A percentile compares a stretch with the other conserved stretches of the same genome.
These are phyloP conservation scores for Piprites chloris DNA, from an alignment of 2,113 vertebrate species.

Conservation along the genomic window DNA sequence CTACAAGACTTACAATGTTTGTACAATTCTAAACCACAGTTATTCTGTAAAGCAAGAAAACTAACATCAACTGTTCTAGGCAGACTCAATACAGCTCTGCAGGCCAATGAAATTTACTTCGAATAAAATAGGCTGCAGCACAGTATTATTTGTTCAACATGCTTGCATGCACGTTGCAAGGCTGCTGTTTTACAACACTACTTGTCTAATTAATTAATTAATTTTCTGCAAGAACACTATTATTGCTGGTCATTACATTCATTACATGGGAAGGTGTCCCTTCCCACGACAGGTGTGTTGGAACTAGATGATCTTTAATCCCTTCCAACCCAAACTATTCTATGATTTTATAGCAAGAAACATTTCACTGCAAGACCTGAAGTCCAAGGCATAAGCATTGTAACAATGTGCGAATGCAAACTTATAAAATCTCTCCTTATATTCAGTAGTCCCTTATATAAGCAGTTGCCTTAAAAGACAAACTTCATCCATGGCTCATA, in stretches of 20 bases:
- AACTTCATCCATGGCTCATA: background rate
- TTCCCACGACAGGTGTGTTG: background rate
- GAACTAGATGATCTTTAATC: background rate
- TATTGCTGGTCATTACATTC: background rate
- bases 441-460: background rate
- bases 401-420: background rate
- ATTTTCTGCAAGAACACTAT: background rate
- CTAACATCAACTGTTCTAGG: background rate
- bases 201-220: background rate
- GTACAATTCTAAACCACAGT: background rate
- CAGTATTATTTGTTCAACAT: background rate
- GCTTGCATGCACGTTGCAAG: background rate
- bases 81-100: background rate
- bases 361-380: background rate
- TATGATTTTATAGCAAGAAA: background rate
- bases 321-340: background rate
- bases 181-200: background rate
- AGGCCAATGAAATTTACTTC: background rate
- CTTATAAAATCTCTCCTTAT: background rate
- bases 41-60: background rate
- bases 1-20: background rate
- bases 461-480: background rate
- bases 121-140: background rate
- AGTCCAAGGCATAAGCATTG: background rate
- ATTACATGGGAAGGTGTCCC: background rate